phyloP scores from a whole-genome alignment of 2,888 invertebrate genomes.

The Arenicola marina region DNA sequence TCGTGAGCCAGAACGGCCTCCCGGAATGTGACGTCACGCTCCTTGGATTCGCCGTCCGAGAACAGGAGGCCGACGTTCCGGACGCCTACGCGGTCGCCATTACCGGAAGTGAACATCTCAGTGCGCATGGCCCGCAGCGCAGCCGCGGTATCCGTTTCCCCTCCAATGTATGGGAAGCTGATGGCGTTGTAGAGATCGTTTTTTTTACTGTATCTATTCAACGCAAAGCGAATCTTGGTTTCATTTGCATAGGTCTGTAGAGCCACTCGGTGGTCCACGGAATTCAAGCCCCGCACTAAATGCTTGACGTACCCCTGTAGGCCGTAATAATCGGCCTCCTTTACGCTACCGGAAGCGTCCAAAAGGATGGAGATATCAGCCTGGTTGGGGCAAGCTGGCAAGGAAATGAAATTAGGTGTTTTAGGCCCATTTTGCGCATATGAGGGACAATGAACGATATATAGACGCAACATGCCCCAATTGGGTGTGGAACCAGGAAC shows the following conservation, averaged over 20 bases:
- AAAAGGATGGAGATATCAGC: conserved; percentile 38
- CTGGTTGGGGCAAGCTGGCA: too few species aligned
- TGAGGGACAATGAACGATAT: too few species aligned
- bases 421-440: too few species aligned
- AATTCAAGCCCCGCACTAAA: conserved; percentile 22
- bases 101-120: conserved; percentile 12
- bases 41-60: conserved; percentile 36
- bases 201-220: conserved; percentile 2
- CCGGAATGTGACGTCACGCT: conserved; percentile 7
- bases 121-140: conserved; percentile 7
- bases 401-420: too few species aligned
- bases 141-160: conserved; percentile 11
- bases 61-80: conserved; percentile 43
- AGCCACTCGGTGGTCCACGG: background rate
- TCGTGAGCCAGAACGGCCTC: conserved; percentile 11
- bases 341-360: conserved; percentile 44
- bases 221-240: background rate
- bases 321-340: conserved; percentile 33
- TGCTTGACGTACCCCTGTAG: conserved; percentile 40
- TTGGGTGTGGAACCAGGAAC: too few species aligned
- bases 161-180: conserved; percentile 14
- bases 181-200: conserved; percentile 6
- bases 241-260: background rate
- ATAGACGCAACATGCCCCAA: too few species aligned
- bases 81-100: conserved; percentile 44